Evolutionary conservation across 1,140 invertebrate genomes (phyloP).

Genomic region (Amyelois transitella): DNA sequence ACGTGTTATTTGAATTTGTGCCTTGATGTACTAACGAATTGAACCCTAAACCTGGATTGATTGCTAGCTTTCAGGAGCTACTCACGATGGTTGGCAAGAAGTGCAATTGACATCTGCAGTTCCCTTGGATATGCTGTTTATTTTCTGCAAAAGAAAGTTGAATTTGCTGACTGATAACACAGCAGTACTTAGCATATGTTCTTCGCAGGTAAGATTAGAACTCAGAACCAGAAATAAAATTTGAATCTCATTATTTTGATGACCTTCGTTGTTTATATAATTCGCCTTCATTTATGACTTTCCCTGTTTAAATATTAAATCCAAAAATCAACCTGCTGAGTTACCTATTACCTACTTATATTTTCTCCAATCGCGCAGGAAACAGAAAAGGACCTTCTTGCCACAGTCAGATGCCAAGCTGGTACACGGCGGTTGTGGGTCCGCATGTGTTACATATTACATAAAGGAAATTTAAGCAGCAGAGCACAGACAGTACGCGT

Average conservation of each 20-base stretch:
- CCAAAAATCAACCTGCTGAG: not conserved
- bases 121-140: constrained; percentile 58
- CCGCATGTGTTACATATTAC: constrained; percentile 27
- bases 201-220: constrained; percentile 38
- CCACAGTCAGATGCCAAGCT: constrained; percentile 61
- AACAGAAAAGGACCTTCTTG: constrained; percentile 37
- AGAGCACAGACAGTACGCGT: constrained; percentile 31
- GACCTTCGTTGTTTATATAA: too few species aligned
- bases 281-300: too few species aligned
- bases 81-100: constrained; percentile 60
- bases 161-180: constrained; percentile 53
- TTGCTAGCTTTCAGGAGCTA: constrained; percentile 51
- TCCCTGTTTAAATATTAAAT: too few species aligned
- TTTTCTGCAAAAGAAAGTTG: constrained; percentile 52
- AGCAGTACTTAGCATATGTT: constrained; percentile 58
- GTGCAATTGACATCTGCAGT: constrained; percentile 49
- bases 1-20: too few species aligned
- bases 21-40: too few species aligned
- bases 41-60: too few species aligned
- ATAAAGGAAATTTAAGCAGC: constrained; percentile 2
- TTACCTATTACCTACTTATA: not conserved
- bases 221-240: not conserved
- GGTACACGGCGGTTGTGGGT: constrained; percentile 59
- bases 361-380: constrained; percentile 12
- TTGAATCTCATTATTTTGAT: too few species aligned